Evolutionary conservation across 1,140 invertebrate genomes (phyloP).

Genomic region (Macrocentrus cingulum): DNA sequence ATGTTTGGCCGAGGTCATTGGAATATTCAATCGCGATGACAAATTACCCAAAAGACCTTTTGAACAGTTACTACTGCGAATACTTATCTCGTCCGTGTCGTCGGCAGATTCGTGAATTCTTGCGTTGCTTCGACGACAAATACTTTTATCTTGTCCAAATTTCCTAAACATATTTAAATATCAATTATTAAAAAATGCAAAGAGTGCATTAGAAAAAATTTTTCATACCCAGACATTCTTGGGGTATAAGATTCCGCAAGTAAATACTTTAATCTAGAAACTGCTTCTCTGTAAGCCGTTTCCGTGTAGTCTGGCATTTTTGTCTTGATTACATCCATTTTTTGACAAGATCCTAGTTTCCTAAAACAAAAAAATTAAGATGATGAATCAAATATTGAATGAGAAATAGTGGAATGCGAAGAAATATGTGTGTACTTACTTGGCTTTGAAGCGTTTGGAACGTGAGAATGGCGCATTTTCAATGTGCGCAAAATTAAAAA

Average conservation of each 20-base stretch:
- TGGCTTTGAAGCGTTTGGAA: constrained; percentile 40
- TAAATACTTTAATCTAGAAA: constrained; percentile 73
- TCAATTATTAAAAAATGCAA: neutral
- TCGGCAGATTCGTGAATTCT: constrained; percentile 43
- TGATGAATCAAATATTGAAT: no score
- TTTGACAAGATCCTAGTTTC: constrained; percentile 42
- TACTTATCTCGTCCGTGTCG: constrained; percentile 44
- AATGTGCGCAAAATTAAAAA: constrained; percentile 21
- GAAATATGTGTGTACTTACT: constrained; percentile 35
- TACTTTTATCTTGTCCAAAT: constrained; percentile 27
- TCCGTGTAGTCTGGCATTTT: constrained; percentile 76
- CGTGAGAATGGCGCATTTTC: constrained; percentile 28
- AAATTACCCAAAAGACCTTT: constrained; percentile 35
- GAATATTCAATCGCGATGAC: constrained; percentile 14
- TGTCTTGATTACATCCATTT: constrained; percentile 41
- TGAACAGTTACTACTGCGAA: constrained; percentile 40
- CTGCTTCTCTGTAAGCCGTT: constrained; percentile 78
- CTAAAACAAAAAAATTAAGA: constrained; percentile 33
- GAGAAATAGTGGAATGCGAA: no score
- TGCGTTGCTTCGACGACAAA: constrained; percentile 37
- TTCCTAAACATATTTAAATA: constrained; percentile 27
- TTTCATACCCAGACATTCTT: constrained; percentile 43
- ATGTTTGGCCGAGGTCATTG: constrained; percentile 16
- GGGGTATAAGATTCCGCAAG: constrained; percentile 74
- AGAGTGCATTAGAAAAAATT: no score